Base-by-base conservation (phyloP, 2,113 vertebrate species). In the Strix uralensis region DNA sequence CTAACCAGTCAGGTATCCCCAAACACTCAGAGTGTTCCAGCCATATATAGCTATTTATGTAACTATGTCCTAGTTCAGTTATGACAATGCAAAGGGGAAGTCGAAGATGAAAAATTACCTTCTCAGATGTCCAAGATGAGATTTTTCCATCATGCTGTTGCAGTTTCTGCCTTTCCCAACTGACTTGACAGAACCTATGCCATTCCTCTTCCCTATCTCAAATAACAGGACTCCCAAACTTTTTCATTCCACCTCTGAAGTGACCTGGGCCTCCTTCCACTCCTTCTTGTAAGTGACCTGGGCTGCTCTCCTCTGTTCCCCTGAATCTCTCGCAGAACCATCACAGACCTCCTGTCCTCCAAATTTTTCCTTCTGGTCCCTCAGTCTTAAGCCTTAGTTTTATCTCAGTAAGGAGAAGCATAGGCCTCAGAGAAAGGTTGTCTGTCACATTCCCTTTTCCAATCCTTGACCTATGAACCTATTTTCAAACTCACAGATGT, bases 381-480 rank as follows among this genome's bases (percentile, higher is more conserved):
- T 26, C 46, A 66, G 0, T 7, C 42, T 49, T 3, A 54, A 85
- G 9, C 13, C 13, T 11, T 52, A 29, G 8, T n/a, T 78, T 38
- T 66, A 57, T 16, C 10, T 80, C 30, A 18, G 0, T 15, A 12
- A 58, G 44, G 44, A 46, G 42, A 91, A 58, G 3, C 20, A 4
- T 0, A 19, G 16, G 19, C 3, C 5, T 65, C 27, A 22, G 36
- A n/a, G 26, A 7, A 57, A 61, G 22, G 11, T 2, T 14, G 7
- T 22, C 34, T 14, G 7, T 22, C 34, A 34, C 0, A 1, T 38
- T 71, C 18, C 6, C 15, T 51, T 59, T 38, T 42, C 46, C 42
- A 17, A 0, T 13, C n/a, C 32, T 79, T n/a, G 10, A 8, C 1
- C 7, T 30, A 4, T 0, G 1, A 66, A 63, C 4, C 9, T 11